phyloP scores from a whole-genome alignment of 2,797 vertebrate genomes.

The Myoxocephalus aenaeus region DNA sequence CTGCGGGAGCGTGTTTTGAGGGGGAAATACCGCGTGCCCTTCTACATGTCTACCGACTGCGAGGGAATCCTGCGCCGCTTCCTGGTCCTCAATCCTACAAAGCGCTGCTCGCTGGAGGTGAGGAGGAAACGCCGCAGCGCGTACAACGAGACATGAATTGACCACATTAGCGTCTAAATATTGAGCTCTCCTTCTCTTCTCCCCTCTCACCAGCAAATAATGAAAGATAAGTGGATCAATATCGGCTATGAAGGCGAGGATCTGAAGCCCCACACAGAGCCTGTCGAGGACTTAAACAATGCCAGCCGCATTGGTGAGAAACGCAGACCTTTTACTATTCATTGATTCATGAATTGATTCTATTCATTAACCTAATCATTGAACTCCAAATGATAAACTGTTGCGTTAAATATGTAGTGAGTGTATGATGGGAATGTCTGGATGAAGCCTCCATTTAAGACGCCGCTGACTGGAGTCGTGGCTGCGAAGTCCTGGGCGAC shows the following conservation, averaged over 20 bases:
- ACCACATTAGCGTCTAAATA: background rate
- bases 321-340: background rate
- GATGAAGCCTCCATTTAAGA: background rate
- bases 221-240: conserved; percentile 98
- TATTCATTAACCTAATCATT: background rate
- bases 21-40: conserved; percentile 94
- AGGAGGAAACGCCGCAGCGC: conserved; percentile 38
- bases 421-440: background rate
- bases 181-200: conserved; percentile 1
- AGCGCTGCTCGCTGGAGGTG: conserved; percentile 93
- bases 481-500: no score
- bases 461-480: no score
- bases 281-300: conserved; percentile 89
- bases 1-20: conserved; percentile 92
- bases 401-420: background rate
- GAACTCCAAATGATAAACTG: background rate
- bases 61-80: conserved; percentile 93
- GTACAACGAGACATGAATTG: no score
- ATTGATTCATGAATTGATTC: no score
- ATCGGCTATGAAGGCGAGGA: conserved; percentile 89
- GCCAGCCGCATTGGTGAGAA: conserved; percentile 84
- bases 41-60: conserved; percentile 97
- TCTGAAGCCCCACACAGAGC: conserved; percentile 90
- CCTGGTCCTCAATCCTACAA: conserved; percentile 92
- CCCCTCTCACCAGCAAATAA: conserved; percentile 89